These are phyloP conservation scores for Spatula versicolor DNA, from an alignment of 2,797 vertebrate species.

Conservation along the genomic window DNA sequence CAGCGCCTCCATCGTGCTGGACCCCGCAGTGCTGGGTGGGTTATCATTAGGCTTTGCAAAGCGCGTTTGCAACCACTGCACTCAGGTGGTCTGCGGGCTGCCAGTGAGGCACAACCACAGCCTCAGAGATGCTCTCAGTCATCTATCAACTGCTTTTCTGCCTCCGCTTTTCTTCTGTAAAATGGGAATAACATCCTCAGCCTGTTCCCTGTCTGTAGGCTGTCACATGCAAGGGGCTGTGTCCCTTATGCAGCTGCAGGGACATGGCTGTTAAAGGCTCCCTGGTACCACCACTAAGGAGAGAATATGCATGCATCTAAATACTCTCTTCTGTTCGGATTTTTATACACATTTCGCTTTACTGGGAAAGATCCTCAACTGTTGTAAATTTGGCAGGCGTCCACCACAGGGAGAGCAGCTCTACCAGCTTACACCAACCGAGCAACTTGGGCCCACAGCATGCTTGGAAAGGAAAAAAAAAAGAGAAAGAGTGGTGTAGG, in stretches of 20 bases:
- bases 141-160: background rate
- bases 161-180: background rate
- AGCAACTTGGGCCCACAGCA: background rate
- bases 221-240: background rate
- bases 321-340: conserved; percentile 12
- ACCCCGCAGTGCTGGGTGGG: accelerated
- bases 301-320: background rate
- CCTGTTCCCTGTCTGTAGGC: background rate
- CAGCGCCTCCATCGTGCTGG: background rate
- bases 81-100: background rate
- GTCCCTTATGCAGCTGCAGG: background rate
- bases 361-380: background rate
- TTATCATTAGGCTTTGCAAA: background rate
- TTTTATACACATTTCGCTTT: conserved; percentile 30
- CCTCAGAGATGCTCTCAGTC: background rate
- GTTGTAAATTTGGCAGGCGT: background rate
- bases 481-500: background rate
- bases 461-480: background rate
- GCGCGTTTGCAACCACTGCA: background rate
- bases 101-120: background rate
- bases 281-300: background rate
- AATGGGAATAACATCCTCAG: background rate
- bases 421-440: background rate
- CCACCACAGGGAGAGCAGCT: conserved; percentile 2
- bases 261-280: background rate